phyloP scores from a whole-genome alignment of 2,797 vertebrate genomes.

The Sarcophilus harrisii region DNA sequence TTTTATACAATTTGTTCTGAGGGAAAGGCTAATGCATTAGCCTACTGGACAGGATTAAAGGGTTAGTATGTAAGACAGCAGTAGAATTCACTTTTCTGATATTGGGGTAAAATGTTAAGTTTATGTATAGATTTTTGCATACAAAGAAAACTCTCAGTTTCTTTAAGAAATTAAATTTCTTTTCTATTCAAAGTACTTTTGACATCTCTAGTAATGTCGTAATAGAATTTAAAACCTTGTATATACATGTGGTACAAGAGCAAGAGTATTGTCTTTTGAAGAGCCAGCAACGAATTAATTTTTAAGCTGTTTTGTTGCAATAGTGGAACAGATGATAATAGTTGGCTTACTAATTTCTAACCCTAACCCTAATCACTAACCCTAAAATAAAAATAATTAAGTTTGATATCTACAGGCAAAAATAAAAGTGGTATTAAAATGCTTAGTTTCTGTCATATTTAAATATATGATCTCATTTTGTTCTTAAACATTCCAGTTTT shows the following conservation, averaged over 20 bases:
- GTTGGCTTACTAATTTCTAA: conserved; percentile 30
- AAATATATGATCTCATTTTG: conserved; percentile 44
- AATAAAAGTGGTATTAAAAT: neutral
- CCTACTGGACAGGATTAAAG: neutral
- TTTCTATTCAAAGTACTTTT: neutral
- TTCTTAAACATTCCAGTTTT: conserved; percentile 15
- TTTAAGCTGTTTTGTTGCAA: conserved; percentile 25
- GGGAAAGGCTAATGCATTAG: neutral
- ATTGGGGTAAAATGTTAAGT: neutral
- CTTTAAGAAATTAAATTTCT: neutral
- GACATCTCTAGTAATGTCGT: neutral
- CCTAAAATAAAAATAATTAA: neutral
- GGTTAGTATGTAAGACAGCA: neutral
- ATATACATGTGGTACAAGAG: neutral
- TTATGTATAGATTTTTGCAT: neutral
- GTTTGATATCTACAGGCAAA: neutral
- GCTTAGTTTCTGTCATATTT: conserved; percentile 46
- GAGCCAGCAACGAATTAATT: neutral
- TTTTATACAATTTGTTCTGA: conserved; percentile 47
- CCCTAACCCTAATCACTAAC: no score
- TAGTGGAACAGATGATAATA: conserved; percentile 34
- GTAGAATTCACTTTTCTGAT: neutral
- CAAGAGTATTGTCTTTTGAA: no score
- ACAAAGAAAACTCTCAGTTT: neutral
- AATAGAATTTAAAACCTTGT: conserved; percentile 37